These are phyloP conservation scores for Graptemys geographica DNA, from an alignment of 2,797 vertebrate genomes.

Conservation along the genomic window DNA sequence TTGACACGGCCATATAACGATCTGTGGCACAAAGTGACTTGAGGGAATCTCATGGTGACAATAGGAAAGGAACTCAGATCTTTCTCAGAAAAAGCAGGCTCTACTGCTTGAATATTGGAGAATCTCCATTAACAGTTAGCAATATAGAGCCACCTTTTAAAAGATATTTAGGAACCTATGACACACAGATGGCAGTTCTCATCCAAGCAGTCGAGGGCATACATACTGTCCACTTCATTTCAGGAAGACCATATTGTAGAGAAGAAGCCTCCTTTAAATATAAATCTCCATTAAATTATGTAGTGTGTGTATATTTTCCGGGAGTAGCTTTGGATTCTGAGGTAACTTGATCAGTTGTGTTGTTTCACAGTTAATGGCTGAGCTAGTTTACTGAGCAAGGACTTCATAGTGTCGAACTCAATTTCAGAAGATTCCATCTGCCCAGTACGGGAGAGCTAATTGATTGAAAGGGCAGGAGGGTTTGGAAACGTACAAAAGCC, in stretches of 20 bases:
- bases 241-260: not conserved
- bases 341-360: not conserved
- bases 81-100: not conserved
- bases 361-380: not conserved
- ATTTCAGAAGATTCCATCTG: not conserved
- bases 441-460: not conserved
- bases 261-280: not conserved
- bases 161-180: not conserved
- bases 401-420: not conserved
- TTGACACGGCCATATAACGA: not conserved
- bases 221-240: not conserved
- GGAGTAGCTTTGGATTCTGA: not conserved
- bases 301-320: not conserved
- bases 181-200: not conserved
- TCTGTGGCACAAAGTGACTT: accelerated
- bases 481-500: not conserved
- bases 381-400: not conserved
- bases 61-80: not conserved
- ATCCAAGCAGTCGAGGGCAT: not conserved
- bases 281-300: not conserved
- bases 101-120: not conserved
- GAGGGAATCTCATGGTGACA: accelerated
- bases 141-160: not conserved
- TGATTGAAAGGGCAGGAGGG: not conserved
- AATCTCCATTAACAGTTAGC: not conserved